Conservation (phyloP, 2,797 vertebrate species). For the Sciurus carolinensis region DNA sequence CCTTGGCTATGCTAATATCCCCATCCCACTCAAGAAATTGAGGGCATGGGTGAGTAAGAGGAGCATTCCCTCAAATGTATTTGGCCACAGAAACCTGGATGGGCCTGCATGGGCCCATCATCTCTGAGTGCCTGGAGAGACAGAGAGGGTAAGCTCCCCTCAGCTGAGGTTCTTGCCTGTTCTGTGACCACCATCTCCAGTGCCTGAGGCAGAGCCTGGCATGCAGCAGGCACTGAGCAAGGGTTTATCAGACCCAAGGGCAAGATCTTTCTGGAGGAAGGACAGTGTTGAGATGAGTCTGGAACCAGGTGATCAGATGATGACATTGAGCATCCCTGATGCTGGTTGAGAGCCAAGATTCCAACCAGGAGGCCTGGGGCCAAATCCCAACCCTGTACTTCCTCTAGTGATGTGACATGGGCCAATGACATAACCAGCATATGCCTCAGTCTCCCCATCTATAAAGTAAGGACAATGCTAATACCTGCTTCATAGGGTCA, state of each 20-base stretch:
- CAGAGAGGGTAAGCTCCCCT: accelerated
- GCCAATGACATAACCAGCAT: neutral
- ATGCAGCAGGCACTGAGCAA: neutral
- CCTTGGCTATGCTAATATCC: neutral
- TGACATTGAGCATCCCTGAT: neutral
- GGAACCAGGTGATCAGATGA: accelerated
- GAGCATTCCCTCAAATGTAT: neutral
- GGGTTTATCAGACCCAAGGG: neutral
- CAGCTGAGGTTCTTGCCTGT: neutral
- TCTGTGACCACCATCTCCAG: neutral
- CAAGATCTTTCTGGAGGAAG: neutral
- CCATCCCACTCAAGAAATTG: neutral
- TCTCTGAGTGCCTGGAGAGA: neutral
- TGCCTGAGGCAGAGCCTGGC: neutral
- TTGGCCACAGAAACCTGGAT: neutral
- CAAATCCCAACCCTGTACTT: neutral
- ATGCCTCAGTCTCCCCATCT: neutral
- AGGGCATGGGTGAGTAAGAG: neutral
- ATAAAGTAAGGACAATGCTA: neutral
- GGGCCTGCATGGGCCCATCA: neutral
- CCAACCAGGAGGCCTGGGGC: neutral
- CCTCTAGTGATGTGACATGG: neutral
- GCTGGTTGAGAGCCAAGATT: neutral
- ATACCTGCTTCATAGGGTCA: neutral
- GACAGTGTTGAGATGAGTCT: neutral